phyloP scores from a whole-genome alignment of 2,113 vertebrate species.

The Nettapus auritus region DNA sequence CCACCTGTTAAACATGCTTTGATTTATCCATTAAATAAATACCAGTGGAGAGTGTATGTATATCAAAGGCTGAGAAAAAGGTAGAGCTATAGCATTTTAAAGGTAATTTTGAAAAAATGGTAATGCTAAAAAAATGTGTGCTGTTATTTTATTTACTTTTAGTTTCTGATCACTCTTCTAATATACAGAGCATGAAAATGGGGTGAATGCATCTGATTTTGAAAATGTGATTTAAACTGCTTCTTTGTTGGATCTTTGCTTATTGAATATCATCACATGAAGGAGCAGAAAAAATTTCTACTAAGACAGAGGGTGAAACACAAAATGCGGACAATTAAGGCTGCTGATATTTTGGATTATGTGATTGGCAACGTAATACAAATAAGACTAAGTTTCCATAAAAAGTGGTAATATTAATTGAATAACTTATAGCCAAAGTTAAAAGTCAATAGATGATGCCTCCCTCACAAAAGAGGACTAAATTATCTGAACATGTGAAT shows the following conservation, averaged over 20 bases:
- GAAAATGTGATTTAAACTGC: neutral
- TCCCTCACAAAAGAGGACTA: neutral
- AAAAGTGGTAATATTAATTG: neutral
- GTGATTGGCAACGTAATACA: neutral
- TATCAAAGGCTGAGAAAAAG: neutral
- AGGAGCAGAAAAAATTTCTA: neutral
- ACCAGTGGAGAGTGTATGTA: rapidly evolving
- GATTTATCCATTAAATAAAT: neutral
- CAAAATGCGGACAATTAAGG: neutral
- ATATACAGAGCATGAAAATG: neutral
- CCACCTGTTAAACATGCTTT: neutral
- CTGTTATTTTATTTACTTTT: neutral
- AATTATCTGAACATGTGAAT: neutral
- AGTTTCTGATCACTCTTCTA: neutral
- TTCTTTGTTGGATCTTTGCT: neutral
- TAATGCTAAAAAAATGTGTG: neutral
- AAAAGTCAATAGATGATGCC: neutral
- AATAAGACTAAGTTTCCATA: neutral
- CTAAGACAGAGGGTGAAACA: neutral
- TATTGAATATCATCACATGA: neutral
- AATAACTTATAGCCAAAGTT: neutral
- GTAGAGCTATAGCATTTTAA: neutral
- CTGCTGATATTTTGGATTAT: neutral
- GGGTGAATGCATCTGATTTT: neutral
- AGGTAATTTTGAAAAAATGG: neutral